A percentile compares a stretch with the other conserved stretches of the same genome.
Evolutionary conservation across 2,888 invertebrate genomes (phyloP).

Genomic region (Aleiodes leptofemur): DNA sequence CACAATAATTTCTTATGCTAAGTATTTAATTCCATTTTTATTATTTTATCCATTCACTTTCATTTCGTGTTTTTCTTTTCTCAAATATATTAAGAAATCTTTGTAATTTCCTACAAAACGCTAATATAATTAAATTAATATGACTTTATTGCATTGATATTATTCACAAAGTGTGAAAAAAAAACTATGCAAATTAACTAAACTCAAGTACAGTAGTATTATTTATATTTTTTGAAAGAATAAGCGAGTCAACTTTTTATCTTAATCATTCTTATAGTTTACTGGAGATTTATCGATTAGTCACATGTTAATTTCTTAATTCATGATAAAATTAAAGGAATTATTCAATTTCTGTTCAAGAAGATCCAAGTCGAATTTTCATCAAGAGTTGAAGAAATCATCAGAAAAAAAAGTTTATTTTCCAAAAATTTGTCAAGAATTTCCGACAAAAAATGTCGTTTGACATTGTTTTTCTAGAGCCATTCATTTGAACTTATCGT

Average conservation of each 20-base stretch:
- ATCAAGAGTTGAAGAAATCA: not conserved
- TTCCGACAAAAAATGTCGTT: too few relatives aligned
- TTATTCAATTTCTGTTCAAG: not conserved
- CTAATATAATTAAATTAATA: constrained; percentile 45
- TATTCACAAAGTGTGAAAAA: constrained; percentile 29
- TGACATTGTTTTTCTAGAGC: too few relatives aligned
- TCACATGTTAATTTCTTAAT: not conserved
- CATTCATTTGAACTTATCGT: too few relatives aligned
- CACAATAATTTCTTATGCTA: constrained; percentile 40
- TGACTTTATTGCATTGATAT: constrained; percentile 51
- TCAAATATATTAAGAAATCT: constrained; percentile 50
- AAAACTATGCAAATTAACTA: not conserved
- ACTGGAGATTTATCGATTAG: not conserved
- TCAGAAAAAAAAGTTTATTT: not conserved
- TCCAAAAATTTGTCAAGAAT: too few relatives aligned
- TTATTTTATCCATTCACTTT: constrained; percentile 5
- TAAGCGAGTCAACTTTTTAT: too few relatives aligned
- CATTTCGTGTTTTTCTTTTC: not conserved
- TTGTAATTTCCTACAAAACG: constrained; percentile 45
- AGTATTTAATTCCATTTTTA: constrained; percentile 42
- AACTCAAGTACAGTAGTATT: not conserved
- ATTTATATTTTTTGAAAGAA: too few relatives aligned
- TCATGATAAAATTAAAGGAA: not conserved
- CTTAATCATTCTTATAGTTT: not conserved
- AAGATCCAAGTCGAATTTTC: not conserved